phyloP scores from a whole-genome alignment of 2,888 invertebrate species.

The Meteorus cinctellus region DNA sequence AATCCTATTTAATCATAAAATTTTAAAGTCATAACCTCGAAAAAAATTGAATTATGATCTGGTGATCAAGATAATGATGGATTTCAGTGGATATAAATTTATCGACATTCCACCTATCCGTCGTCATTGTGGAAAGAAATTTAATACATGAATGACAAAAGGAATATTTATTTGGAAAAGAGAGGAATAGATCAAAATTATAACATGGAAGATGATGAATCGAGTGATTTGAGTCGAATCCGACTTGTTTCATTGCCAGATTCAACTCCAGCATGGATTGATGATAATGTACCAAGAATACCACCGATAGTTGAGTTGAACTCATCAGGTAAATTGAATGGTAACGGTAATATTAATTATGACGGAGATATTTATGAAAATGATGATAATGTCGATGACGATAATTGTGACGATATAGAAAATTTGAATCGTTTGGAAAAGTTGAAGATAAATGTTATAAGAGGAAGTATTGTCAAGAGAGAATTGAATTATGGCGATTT shows the following conservation, averaged over 20 bases:
- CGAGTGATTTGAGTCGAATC: conserved; percentile 37
- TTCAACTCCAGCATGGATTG: conserved; percentile 41
- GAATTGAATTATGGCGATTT: conserved; percentile 64
- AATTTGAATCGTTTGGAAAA: conserved; percentile 54
- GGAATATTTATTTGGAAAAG: not conserved
- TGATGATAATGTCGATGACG: not conserved
- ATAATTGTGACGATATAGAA: conserved; percentile 31
- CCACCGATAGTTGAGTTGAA: conserved; percentile 26
- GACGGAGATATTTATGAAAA: conserved; percentile 6
- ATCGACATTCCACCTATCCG: not conserved
- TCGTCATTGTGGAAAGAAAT: not conserved
- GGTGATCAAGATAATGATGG: not conserved
- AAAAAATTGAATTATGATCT: not conserved
- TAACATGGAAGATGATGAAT: not conserved
- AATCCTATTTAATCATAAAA: not conserved
- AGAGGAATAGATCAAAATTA: not conserved
- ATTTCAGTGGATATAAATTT: not conserved
- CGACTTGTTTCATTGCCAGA: conserved; percentile 36
- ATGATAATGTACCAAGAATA: conserved; percentile 33
- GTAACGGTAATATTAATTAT: conserved; percentile 9
- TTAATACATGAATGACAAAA: not conserved
- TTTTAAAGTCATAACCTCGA: not conserved
- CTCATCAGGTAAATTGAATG: conserved; percentile 41
- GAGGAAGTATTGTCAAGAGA: conserved; percentile 57
- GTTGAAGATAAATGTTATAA: conserved; percentile 63